phyloP scores from a whole-genome alignment of 2,113 vertebrate genomes.

The Lanius collurio region DNA sequence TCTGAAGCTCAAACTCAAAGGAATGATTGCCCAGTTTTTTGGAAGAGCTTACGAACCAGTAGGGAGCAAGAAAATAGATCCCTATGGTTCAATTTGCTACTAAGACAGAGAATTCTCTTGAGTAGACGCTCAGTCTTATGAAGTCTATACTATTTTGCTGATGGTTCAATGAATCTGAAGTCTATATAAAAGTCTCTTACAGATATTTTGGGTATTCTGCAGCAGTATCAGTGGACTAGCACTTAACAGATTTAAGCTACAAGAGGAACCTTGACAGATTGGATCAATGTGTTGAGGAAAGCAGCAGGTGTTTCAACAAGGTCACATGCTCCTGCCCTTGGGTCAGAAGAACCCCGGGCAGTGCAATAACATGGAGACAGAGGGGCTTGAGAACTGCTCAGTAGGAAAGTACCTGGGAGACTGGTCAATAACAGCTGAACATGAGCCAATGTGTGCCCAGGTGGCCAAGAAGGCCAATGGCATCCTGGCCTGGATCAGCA shows the following conservation, averaged over 20 bases:
- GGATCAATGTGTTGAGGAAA: not conserved
- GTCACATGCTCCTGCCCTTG: not conserved
- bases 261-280: not conserved
- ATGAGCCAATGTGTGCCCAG: not conserved
- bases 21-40: not conserved
- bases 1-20: not conserved
- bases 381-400: not conserved
- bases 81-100: not conserved
- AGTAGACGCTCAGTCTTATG: accelerated
- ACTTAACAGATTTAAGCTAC: not conserved
- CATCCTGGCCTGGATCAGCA: not conserved
- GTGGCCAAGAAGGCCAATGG: not conserved
- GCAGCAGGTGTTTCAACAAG: not conserved
- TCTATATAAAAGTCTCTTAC: not conserved
- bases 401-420: not conserved
- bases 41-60: not conserved
- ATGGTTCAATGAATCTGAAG: not conserved
- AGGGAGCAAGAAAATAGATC: not conserved
- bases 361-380: too few species aligned
- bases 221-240: not conserved
- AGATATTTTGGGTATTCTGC: not conserved
- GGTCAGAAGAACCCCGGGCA: not conserved
- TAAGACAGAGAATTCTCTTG: not conserved
- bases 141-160: not conserved
- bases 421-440: not conserved